phyloP scores from a whole-genome alignment of 2,888 invertebrate genomes.

The Thalpophila matura region DNA sequence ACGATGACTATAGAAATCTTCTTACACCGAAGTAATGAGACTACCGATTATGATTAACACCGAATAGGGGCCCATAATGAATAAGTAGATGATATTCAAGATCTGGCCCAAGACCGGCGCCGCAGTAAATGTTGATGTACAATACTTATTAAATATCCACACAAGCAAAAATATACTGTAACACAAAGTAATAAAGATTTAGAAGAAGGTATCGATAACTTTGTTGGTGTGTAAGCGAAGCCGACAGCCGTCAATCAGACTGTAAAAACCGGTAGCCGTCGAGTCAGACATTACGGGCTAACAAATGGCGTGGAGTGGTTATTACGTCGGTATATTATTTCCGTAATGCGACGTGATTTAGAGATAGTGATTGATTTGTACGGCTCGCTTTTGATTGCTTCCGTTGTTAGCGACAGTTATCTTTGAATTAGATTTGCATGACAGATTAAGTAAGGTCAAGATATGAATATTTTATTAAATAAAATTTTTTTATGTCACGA shows the following conservation, averaged over 20 bases:
- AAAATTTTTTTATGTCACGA: slow-evolving; percentile 25
- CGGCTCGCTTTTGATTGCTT: slow-evolving; percentile 51
- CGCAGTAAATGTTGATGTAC: slow-evolving; percentile 81
- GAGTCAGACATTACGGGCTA: slow-evolving; percentile 85
- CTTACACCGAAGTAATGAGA: slow-evolving; percentile 76
- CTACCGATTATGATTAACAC: slow-evolving; percentile 88
- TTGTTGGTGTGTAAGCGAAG: slow-evolving; percentile 82
- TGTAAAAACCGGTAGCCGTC: slow-evolving; percentile 90
- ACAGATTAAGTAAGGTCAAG: slow-evolving; percentile 41
- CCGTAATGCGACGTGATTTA: slow-evolving; percentile 63
- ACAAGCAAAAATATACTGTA: slow-evolving; percentile 64
- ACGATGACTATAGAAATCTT: slow-evolving; percentile 71
- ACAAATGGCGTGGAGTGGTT: slow-evolving; percentile 83
- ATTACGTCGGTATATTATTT: slow-evolving; percentile 67
- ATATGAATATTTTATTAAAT: slow-evolving; percentile 14
- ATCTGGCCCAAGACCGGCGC: slow-evolving; percentile 87
- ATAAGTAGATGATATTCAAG: slow-evolving; percentile 90
- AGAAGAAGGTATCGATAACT: slow-evolving; percentile 54
- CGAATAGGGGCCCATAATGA: slow-evolving; percentile 87
- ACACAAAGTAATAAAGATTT: slow-evolving; percentile 29
- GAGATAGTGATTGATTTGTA: slow-evolving; percentile 63
- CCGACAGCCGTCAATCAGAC: slow-evolving; percentile 90
- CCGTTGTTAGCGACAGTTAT: slow-evolving; percentile 55
- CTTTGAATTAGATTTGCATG: slow-evolving; percentile 36
- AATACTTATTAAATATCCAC: slow-evolving; percentile 39